These are phyloP conservation scores for Hypsibius dujardini DNA, from an alignment of 1,140 invertebrate species.

Conservation along the genomic window DNA sequence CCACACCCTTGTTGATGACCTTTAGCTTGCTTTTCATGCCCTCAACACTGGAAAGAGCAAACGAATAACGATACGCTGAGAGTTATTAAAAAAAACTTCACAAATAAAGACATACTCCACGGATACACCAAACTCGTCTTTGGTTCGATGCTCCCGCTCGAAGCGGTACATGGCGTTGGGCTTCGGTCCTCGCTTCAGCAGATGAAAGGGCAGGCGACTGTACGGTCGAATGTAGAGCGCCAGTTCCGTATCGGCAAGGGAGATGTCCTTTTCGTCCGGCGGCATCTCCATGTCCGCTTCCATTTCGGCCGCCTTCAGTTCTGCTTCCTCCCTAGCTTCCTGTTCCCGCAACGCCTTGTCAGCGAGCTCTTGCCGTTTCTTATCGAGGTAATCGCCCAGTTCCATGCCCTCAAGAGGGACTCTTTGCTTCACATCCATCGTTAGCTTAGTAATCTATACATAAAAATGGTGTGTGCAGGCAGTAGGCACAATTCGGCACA, in stretches of 20 bases:
- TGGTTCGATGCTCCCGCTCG: neutral
- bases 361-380: constrained; percentile 33
- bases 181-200: constrained; percentile 8
- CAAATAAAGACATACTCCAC: neutral
- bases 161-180: constrained; percentile 15
- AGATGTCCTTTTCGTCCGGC: constrained; percentile 15
- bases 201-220: constrained; percentile 19
- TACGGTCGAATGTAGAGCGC: constrained; percentile 18
- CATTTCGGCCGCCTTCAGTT: constrained; percentile 23
- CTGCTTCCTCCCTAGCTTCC: constrained; percentile 40
- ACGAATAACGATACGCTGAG: neutral
- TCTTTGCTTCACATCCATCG: constrained; percentile 42
- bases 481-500: too few species aligned
- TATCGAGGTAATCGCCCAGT: constrained; percentile 65
- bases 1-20: constrained; percentile 18
- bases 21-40: constrained; percentile 29
- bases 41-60: constrained; percentile 34
- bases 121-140: constrained; percentile 12
- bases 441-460: constrained; percentile 26
- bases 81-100: neutral
- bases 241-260: neutral
- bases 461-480: too few species aligned
- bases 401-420: constrained; percentile 71
- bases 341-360: constrained; percentile 33
- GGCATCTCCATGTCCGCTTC: constrained; percentile 18